A percentile compares a stretch with the other conserved stretches of the same genome.
Conservation (phyloP, 2,888 invertebrate species). For the Pseudococcus viburni region DNA sequence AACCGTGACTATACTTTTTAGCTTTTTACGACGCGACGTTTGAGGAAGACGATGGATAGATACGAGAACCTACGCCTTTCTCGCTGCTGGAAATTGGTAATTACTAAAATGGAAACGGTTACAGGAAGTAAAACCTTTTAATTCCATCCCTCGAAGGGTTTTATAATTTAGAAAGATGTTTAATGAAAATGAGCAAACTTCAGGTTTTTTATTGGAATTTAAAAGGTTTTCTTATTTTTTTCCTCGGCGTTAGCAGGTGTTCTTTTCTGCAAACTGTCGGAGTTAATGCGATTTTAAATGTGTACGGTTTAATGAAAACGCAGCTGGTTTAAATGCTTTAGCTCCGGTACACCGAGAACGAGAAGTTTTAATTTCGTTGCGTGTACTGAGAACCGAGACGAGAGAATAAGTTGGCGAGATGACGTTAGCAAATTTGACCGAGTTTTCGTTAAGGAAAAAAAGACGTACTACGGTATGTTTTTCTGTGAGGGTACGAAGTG, state of each 20-base stretch:
- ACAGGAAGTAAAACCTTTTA: conserved; percentile 51
- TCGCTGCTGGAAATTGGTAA: conserved; percentile 3
- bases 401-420: background rate
- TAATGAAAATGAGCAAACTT: conserved; percentile 49
- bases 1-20: conserved; percentile 20
- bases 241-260: conserved; percentile 54
- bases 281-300: conserved; percentile 60
- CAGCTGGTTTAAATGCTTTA: conserved; percentile 31
- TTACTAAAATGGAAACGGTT: conserved; percentile 13
- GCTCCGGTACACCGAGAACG: background rate
- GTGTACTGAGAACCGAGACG: background rate
- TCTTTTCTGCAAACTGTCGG: conserved; percentile 52
- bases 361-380: conserved; percentile 28
- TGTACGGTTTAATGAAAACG: conserved; percentile 49
- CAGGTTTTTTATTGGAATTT: conserved; percentile 50
- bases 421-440: conserved; percentile 23
- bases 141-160: conserved; percentile 19
- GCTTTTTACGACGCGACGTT: conserved; percentile 2
- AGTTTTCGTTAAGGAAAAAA: background rate
- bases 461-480: background rate
- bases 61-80: background rate
- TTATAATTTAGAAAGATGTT: conserved; percentile 26
- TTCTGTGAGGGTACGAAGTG: background rate
- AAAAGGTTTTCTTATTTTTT: conserved; percentile 43
- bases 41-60: background rate